Evolutionary conservation across 2,888 invertebrate species (phyloP).

Genomic region (Argyresthia goedartella): DNA sequence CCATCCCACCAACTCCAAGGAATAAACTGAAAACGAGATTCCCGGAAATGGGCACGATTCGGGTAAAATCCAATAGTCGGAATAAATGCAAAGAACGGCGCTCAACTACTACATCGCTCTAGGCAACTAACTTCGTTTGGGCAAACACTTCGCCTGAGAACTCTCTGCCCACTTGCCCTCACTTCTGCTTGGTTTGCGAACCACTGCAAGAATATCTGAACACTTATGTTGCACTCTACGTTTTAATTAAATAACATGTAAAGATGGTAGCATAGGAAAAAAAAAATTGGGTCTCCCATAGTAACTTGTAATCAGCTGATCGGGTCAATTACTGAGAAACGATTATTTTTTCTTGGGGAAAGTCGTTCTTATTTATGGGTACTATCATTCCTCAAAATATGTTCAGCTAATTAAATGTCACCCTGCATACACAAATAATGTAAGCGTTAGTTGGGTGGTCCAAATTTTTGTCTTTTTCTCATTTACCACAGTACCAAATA

Average conservation of each 20-base stretch:
- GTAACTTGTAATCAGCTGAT: no score
- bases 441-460: no score
- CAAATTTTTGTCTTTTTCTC: no score
- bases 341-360: no score
- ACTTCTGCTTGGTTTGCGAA: slow-evolving; percentile 33
- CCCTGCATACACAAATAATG: no score
- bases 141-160: slow-evolving; percentile 36
- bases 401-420: no score
- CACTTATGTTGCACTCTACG: slow-evolving; percentile 17
- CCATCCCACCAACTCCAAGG: not conserved
- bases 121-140: slow-evolving; percentile 42
- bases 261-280: no score
- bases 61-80: slow-evolving; percentile 38
- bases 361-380: no score
- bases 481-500: no score
- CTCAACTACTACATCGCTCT: slow-evolving; percentile 28
- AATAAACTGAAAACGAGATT: not conserved
- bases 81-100: slow-evolving; percentile 35
- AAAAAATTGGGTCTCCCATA: no score
- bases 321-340: no score
- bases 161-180: slow-evolving; percentile 36
- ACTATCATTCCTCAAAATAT: no score
- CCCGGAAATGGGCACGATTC: slow-evolving; percentile 28
- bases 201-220: slow-evolving; percentile 24
- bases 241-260: slow-evolving; percentile 22